Evolutionary conservation across 2,113 vertebrate genomes (phyloP).

Genomic region (Prunella himalayana): DNA sequence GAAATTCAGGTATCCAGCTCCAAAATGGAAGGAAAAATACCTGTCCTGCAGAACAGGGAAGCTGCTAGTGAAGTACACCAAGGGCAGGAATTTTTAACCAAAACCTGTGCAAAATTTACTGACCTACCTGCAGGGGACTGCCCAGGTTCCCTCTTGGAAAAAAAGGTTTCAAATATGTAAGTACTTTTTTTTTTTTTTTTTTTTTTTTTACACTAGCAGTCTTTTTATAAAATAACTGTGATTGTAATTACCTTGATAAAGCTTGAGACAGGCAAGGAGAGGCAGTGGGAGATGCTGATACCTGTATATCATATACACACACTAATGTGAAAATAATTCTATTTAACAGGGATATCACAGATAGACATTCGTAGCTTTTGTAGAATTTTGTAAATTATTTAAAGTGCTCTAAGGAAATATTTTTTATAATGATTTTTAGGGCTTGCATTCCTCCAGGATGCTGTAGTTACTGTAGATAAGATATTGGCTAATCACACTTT

Average conservation of each 20-base stretch:
- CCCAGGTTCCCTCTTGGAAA: conserved; percentile 39
- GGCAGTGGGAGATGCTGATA: neutral
- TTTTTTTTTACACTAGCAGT: neutral
- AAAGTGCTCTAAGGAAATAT: conserved; percentile 65
- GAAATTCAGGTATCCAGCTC: neutral
- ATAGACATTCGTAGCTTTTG: conserved; percentile 42
- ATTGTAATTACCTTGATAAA: neutral
- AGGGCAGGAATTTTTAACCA: conserved; percentile 71
- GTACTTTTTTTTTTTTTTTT: conserved; percentile 16
- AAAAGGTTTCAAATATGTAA: conserved; percentile 78
- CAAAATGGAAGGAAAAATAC: neutral
- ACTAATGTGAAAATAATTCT: conserved; percentile 20
- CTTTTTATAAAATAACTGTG: neutral
- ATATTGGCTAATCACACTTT: neutral
- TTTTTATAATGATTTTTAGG: conserved; percentile 62
- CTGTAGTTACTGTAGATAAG: conserved; percentile 13
- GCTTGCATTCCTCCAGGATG: neutral
- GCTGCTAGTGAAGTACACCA: neutral
- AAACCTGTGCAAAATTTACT: conserved; percentile 73
- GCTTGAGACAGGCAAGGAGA: neutral
- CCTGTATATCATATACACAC: neutral
- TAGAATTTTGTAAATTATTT: conserved; percentile 73
- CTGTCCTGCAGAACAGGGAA: neutral
- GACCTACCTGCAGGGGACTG: conserved; percentile 68
- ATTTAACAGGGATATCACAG: conserved; percentile 37